These are phyloP conservation scores for Cyanoramphus novaezelandiae DNA, from an alignment of 2,113 vertebrate species.

Conservation along the genomic window DNA sequence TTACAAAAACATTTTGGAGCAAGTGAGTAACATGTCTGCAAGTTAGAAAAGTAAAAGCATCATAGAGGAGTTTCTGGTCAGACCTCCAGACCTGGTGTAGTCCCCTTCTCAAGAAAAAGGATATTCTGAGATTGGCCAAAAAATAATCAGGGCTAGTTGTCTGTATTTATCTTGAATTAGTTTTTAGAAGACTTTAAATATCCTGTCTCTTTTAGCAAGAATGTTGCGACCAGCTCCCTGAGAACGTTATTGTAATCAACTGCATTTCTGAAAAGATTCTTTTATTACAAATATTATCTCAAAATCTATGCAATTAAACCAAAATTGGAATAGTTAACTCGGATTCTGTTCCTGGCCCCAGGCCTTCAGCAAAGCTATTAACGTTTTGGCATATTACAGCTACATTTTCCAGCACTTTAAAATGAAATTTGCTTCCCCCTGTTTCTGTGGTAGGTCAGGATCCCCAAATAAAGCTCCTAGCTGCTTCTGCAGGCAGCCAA, in stretches of 20 bases:
- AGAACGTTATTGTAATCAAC: not conserved
- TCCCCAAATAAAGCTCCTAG: not conserved
- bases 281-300: not conserved
- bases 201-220: not conserved
- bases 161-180: not conserved
- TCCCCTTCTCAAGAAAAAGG: not conserved
- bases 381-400: not conserved
- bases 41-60: not conserved
- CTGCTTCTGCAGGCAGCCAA: not conserved
- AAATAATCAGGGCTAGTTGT: not conserved
- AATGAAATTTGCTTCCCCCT: not conserved
- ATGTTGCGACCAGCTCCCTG: not conserved
- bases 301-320: slow-evolving; percentile 8
- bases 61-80: not conserved
- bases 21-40: not conserved
- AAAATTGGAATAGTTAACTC: not conserved
- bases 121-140: not conserved
- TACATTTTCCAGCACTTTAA: not conserved
- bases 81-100: not conserved
- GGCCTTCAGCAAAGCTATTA: not conserved
- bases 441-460: not conserved
- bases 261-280: not conserved
- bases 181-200: not conserved
- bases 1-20: not conserved
- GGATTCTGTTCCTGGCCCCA: not conserved